Evolutionary conservation across 2,113 vertebrate genomes (phyloP).

Genomic region (Erythrocercus mccallii): DNA sequence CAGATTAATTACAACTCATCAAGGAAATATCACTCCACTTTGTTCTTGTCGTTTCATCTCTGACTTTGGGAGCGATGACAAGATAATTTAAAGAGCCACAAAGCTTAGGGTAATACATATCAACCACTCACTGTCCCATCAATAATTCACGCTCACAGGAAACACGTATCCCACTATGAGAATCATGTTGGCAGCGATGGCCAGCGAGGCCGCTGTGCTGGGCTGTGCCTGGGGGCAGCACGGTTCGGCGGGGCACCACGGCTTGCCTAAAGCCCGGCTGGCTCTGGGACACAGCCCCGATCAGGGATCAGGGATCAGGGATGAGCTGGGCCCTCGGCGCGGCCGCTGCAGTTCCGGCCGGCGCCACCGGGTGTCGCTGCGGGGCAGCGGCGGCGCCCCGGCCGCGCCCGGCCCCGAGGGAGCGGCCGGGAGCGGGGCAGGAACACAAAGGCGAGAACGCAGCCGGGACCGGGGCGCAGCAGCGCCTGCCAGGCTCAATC

Average conservation of each 20-base stretch:
- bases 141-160: neutral
- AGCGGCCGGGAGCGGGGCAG: neutral
- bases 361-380: conserved; percentile 55
- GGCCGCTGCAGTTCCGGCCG: neutral
- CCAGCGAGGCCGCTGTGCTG: neutral
- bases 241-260: fast-evolving
- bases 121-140: neutral
- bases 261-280: fast-evolving
- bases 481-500: neutral
- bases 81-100: neutral
- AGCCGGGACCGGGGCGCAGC: fast-evolving
- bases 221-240: neutral
- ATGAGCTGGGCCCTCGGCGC: fast-evolving
- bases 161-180: neutral
- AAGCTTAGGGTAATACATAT: neutral
- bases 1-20: neutral
- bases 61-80: neutral
- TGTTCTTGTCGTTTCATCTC: neutral
- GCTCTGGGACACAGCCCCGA: fast-evolving
- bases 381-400: neutral
- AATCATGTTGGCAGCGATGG: neutral
- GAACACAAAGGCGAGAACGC: fast-evolving
- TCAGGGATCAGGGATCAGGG: neutral
- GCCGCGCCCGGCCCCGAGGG: neutral
- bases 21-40: neutral